Evolutionary conservation across 1,140 invertebrate genomes (phyloP).

Genomic region (Drosophila simulans): DNA sequence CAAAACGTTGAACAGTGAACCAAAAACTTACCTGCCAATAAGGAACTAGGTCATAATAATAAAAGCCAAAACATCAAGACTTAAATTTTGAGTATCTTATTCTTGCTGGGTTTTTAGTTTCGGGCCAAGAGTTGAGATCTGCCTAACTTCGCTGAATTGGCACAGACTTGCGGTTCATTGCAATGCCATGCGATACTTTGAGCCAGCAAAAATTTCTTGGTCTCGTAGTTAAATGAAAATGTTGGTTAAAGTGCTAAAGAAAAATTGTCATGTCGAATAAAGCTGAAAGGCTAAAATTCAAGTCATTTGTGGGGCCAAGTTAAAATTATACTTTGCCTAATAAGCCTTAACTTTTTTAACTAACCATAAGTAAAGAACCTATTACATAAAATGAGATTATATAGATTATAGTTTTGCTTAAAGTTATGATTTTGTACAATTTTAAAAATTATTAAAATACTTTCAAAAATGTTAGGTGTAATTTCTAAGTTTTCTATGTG

Average conservation of each 20-base stretch:
- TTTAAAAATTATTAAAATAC: no score
- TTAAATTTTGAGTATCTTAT: conserved; percentile 8
- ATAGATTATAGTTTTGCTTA: no score
- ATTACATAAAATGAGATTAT: no score
- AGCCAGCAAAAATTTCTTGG: not conserved
- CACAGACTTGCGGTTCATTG: not conserved
- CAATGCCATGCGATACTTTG: not conserved
- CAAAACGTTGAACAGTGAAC: conserved; percentile 50
- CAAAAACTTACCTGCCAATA: conserved; percentile 27
- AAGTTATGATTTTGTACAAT: no score
- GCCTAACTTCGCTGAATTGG: not conserved
- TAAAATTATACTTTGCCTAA: not conserved
- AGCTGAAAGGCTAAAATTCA: not conserved
- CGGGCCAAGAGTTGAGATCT: not conserved
- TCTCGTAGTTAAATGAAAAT: not conserved
- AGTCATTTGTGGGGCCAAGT: not conserved
- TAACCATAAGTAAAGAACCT: not conserved
- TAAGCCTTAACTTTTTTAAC: no score
- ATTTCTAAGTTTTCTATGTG: no score
- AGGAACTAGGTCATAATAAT: conserved; percentile 54
- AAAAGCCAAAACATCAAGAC: conserved; percentile 57
- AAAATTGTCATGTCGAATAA: no score
- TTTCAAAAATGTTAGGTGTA: no score
- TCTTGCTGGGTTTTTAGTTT: conserved; percentile 11
- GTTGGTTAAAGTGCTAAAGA: not conserved